These are phyloP conservation scores for Apamea epomidion DNA, from an alignment of 2,888 invertebrate genomes.

Conservation along the genomic window DNA sequence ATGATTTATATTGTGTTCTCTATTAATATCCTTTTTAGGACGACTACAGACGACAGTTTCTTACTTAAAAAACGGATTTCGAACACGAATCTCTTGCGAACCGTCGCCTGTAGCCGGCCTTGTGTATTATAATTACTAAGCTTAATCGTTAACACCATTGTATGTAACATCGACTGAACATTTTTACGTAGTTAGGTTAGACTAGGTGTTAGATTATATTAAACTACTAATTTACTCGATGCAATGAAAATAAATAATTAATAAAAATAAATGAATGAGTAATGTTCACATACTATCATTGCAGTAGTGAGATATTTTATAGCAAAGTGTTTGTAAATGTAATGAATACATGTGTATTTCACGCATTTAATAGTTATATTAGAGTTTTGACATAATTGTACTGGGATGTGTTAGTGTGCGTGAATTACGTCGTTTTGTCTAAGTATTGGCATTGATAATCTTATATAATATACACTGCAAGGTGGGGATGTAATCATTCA, in stretches of 20 bases:
- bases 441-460: conserved; percentile 72
- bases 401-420: conserved; percentile 85
- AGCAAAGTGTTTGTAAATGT: conserved; percentile 78
- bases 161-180: conserved; percentile 90
- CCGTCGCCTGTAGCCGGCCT: conserved; percentile 62
- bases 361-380: conserved; percentile 87
- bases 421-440: conserved; percentile 73
- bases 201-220: conserved; percentile 76
- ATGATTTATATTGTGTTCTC: conserved; percentile 75
- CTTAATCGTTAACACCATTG: conserved; percentile 87
- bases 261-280: conserved; percentile 59
- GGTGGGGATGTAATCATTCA: conserved; percentile 23
- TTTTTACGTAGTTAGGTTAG: conserved; percentile 88
- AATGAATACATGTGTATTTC: conserved; percentile 83
- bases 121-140: conserved; percentile 73
- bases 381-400: conserved; percentile 80
- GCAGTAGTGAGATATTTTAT: conserved; percentile 84
- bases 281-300: conserved; percentile 74
- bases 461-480: conserved; percentile 39
- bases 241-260: conserved; percentile 73
- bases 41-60: conserved; percentile 71
- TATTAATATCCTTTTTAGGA: conserved; percentile 71
- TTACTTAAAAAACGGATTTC: conserved; percentile 71
- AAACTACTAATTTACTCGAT: conserved; percentile 76
- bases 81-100: conserved; percentile 69